A percentile compares a stretch with the other conserved stretches of the same genome.
phyloP scores from a whole-genome alignment of 1,140 invertebrate species.

The Penaeus vannamei region DNA sequence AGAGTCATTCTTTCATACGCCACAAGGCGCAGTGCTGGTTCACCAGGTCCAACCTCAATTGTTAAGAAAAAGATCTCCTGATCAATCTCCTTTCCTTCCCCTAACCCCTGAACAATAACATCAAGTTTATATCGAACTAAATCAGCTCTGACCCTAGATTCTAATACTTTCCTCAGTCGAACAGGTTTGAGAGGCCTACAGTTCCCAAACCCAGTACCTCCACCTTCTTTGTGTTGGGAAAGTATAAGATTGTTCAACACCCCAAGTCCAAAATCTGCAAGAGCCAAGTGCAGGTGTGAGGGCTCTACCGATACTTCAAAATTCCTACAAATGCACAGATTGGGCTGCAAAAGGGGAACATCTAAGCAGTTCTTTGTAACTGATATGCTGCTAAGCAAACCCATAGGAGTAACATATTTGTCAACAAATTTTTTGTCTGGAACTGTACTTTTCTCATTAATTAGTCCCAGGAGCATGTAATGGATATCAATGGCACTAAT shows the following conservation, averaged over 20 bases:
- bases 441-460: constrained; percentile 41
- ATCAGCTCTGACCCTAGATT: constrained; percentile 39
- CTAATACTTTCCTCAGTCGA: constrained; percentile 44
- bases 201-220: constrained; percentile 55
- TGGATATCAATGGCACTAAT: constrained; percentile 56
- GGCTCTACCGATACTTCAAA: constrained; percentile 68
- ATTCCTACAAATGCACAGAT: constrained; percentile 71
- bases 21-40: constrained; percentile 41
- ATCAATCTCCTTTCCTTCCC: not conserved
- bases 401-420: constrained; percentile 68
- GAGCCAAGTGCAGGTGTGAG: constrained; percentile 63
- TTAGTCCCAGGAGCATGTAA: constrained; percentile 50
- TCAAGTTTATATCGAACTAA: constrained; percentile 53
- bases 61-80: constrained; percentile 56
- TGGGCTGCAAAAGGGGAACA: constrained; percentile 69
- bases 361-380: constrained; percentile 69
- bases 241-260: constrained; percentile 70
- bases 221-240: constrained; percentile 60
- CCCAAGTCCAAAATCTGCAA: constrained; percentile 70
- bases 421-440: constrained; percentile 38
- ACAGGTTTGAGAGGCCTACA: constrained; percentile 47
- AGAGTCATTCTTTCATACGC: constrained; percentile 59
- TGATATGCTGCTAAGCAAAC: constrained; percentile 69
- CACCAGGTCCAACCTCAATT: constrained; percentile 42
- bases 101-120: constrained; percentile 41